Conservation (phyloP, 2,888 invertebrate genomes). For the Ligdia adustata region DNA sequence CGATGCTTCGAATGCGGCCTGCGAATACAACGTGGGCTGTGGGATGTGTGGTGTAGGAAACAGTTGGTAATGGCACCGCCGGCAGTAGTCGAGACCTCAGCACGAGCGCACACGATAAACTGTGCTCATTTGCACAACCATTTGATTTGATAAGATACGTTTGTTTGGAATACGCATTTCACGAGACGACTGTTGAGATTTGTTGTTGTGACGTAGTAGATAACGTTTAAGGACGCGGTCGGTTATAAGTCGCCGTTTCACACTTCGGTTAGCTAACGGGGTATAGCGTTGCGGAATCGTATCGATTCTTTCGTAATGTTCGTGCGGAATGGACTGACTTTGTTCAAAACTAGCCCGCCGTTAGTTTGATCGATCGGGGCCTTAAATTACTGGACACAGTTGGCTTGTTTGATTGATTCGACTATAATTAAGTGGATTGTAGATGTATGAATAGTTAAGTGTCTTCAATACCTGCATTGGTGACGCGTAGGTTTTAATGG, state of each 20-base stretch:
- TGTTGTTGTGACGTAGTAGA: constrained; percentile 69
- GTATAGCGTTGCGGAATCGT: constrained; percentile 19
- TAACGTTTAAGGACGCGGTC: constrained; percentile 48
- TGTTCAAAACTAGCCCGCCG: constrained; percentile 26
- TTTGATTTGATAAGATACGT: constrained; percentile 75
- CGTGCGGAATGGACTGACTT: constrained; percentile 37
- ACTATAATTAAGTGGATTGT: constrained; percentile 12
- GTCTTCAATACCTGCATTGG: background rate
- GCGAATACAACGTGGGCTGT: constrained; percentile 63
- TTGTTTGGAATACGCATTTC: constrained; percentile 71
- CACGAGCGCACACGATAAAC: constrained; percentile 60
- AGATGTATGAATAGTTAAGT: background rate
- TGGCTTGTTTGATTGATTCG: constrained; percentile 37
- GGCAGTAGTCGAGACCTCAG: constrained; percentile 50
- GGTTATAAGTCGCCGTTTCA: constrained; percentile 15
- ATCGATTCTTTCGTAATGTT: constrained; percentile 43
- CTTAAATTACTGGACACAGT: constrained; percentile 44
- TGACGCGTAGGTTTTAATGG: constrained; percentile 20
- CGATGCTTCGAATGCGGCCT: constrained; percentile 71
- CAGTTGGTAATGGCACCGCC: background rate
- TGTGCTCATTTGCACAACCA: constrained; percentile 77
- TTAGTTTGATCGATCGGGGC: constrained; percentile 46
- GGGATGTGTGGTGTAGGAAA: constrained; percentile 22
- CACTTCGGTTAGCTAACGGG: constrained; percentile 12
- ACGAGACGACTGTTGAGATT: constrained; percentile 69